Evolutionary conservation across 2,113 vertebrate species (phyloP).

Genomic region (Pelodiscus sinensis): DNA sequence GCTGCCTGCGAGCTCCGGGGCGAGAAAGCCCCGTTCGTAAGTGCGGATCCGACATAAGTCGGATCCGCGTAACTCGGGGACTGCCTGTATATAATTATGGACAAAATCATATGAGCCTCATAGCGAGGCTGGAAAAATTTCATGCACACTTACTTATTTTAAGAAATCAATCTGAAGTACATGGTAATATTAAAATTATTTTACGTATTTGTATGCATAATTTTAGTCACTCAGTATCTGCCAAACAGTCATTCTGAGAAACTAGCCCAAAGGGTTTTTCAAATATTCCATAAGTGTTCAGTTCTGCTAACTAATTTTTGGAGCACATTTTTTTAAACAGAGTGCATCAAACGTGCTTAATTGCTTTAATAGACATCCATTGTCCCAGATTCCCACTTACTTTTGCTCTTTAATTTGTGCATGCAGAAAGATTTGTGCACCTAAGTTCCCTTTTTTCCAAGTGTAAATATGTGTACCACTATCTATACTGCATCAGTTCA

Average conservation of each 20-base stretch:
- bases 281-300: not conserved
- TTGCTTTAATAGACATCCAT: not conserved
- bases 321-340: not conserved
- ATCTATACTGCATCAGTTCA: not conserved
- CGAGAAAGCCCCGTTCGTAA: too few species aligned
- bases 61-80: too few species aligned
- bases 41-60: too few species aligned
- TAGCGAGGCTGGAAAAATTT: accelerated
- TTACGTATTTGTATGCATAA: not conserved
- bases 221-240: not conserved
- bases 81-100: accelerated
- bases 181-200: accelerated
- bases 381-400: not conserved
- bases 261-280: not conserved
- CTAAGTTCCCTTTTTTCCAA: not conserved
- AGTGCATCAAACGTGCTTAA: not conserved
- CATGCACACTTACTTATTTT: accelerated
- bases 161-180: not conserved
- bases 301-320: not conserved
- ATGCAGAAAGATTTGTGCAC: not conserved
- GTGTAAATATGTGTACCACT: not conserved
- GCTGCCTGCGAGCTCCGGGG: too few species aligned
- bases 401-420: not conserved
- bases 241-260: not conserved
- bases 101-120: accelerated